phyloP scores from a whole-genome alignment of 23 tunicate genomes.

The Styela plicata region DNA sequence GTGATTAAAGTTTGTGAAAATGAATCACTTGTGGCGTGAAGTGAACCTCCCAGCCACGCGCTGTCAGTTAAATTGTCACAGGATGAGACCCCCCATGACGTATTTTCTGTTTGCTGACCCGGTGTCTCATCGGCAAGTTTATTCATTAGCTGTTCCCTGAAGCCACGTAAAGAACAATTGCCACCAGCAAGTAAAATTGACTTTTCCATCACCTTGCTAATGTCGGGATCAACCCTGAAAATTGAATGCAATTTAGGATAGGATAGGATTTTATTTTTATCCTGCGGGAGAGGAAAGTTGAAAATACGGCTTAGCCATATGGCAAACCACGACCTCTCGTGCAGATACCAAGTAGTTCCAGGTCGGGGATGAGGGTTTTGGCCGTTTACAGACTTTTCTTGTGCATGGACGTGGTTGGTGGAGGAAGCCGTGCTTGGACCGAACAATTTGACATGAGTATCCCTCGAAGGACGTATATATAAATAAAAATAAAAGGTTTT shows the following conservation, averaged over 20 bases:
- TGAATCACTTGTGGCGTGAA: constrained; percentile 39
- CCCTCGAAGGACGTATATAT: no score
- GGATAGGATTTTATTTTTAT: no score
- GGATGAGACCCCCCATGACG: not conserved
- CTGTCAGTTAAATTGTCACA: constrained; percentile 26
- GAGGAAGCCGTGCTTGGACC: no score
- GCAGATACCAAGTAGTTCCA: no score
- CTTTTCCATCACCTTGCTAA: constrained; percentile 22
- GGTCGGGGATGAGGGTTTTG: not conserved
- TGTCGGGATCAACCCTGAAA: constrained; percentile 52
- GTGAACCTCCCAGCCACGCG: constrained; percentile 81
- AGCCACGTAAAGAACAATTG: constrained; percentile 31
- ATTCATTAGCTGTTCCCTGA: constrained; percentile 33
- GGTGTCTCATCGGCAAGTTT: constrained; percentile 2
- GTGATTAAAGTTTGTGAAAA: constrained; percentile 44
- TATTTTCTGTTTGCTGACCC: not conserved
- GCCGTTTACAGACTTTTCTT: not conserved
- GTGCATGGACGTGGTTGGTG: no score
- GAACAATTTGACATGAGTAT: no score
- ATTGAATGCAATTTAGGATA: not conserved
- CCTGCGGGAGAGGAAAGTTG: no score
- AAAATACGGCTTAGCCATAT: no score
- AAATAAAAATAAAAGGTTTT: no score
- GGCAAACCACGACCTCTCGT: no score
- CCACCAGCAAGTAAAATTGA: constrained; percentile 60